Evolutionary conservation across 2,113 vertebrate genomes (phyloP), one percentile per base, ranked within the genome.

Genomic region (Arvicanthis niloticus): DNA sequence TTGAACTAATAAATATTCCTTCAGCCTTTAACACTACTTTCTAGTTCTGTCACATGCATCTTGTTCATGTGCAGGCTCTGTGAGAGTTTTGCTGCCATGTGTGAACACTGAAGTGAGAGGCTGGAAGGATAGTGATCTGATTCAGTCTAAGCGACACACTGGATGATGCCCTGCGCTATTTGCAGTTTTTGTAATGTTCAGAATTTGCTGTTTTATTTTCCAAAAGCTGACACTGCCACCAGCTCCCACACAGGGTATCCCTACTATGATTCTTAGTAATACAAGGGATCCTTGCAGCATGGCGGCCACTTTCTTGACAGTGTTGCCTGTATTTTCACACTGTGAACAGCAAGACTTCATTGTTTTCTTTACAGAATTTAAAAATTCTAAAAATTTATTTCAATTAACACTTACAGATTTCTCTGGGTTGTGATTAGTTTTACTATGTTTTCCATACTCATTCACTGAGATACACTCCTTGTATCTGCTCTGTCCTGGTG

Each of bases 331-430:
- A 85, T 91, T 88, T 88, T 89, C 31, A 72, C 51, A 68, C 81
- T 22, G 21, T 8, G 75, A 21, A 26, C 81, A 92, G 90, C 78
- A 86, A 13, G 3, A 0, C 9, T 65, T 88, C 60, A 72, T 37
- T n/a, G 42, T 34, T 81, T 56, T 82, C 48, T 88, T 58, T 88
- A 65, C 3, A 12, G 16, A 73, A 84, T 40, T 68, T 68, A 94
- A 91, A 96, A 40, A 17, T 22, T 53, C 13, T 89, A 76, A 75
- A 56, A 51, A 53, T 81, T 75, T n/a, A 31, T 93, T 90, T 70
- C 22, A 51, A 37, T 34, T 10, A 62, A 0, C 29, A 81, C n/a
- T n/a, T 85, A 12, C 13, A 62, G 45, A 62, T 24, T 21, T 90
- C 72, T 26, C 7, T 76, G n/a, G n/a, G 29, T 90, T 76, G 70